Conservation (phyloP, 2,888 invertebrate genomes). For the Zygothrica quintamaculata region DNA sequence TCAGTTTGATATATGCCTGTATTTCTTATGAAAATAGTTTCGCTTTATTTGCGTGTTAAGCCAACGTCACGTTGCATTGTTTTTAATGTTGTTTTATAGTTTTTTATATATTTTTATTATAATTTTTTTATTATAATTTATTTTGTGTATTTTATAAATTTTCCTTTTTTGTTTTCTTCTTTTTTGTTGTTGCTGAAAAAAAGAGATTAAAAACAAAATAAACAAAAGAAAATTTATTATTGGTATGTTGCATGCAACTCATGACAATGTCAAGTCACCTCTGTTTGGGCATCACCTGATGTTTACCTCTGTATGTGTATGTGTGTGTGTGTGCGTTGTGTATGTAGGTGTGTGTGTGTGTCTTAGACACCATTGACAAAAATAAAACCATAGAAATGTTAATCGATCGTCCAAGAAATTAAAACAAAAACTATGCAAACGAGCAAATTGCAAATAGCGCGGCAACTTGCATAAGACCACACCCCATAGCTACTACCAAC, state of each 20-base stretch:
- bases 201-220: slow-evolving; percentile 4
- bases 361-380: slow-evolving; percentile 9
- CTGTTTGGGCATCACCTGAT: neutral
- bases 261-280: slow-evolving; percentile 17
- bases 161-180: too few relatives aligned
- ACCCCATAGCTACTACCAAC: too few relatives aligned
- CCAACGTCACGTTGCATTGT: slow-evolving; percentile 64
- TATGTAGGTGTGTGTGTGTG: too few relatives aligned
- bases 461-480: slow-evolving; percentile 49
- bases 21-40: slow-evolving; percentile 36
- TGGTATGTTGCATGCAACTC: neutral
- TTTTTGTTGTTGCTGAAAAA: slow-evolving; percentile 29
- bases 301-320: slow-evolving; percentile 8
- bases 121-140: slow-evolving; percentile 50
- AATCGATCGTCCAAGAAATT: slow-evolving; percentile 69
- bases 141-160: slow-evolving; percentile 58
- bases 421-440: slow-evolving; percentile 72
- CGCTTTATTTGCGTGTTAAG: slow-evolving; percentile 61
- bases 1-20: slow-evolving; percentile 29
- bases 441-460: slow-evolving; percentile 51
- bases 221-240: neutral
- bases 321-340: neutral
- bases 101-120: too few relatives aligned
- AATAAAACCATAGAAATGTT: slow-evolving; percentile 69
- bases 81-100: too few relatives aligned